Conservation (phyloP, 2,888 invertebrate species). For the Drosophila paucipuncta region DNA sequence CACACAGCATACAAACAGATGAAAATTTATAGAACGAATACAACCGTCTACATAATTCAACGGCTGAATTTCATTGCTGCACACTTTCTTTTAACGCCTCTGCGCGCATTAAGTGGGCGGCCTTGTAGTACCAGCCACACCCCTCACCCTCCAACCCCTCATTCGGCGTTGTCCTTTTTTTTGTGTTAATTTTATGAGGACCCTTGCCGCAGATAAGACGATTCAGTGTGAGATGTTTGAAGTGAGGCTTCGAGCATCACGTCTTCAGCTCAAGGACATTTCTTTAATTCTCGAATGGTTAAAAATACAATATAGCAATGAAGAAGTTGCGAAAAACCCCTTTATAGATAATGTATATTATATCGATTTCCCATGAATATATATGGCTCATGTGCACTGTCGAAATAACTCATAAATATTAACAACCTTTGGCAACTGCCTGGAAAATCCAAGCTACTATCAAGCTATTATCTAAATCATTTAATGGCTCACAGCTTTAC, state of each 20-base stretch:
- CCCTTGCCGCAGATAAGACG: conserved; percentile 23
- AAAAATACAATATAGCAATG: neutral
- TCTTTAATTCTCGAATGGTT: conserved; percentile 42
- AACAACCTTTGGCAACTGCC: conserved; percentile 18
- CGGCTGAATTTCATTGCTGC: conserved; percentile 64
- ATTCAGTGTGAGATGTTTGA: conserved; percentile 34
- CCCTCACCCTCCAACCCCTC: neutral
- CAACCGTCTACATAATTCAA: conserved; percentile 63
- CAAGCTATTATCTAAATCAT: conserved; percentile 14
- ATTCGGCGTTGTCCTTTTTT: conserved; percentile 27
- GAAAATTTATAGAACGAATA: conserved; percentile 7
- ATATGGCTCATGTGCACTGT: conserved; percentile 22
- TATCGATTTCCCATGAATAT: conserved; percentile 30
- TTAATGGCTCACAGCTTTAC: neutral
- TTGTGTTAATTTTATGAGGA: conserved; percentile 37
- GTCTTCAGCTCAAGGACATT: conserved; percentile 22
- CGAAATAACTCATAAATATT: conserved; percentile 28
- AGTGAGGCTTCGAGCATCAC: conserved; percentile 24
- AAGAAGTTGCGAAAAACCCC: neutral
- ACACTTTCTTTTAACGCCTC: conserved; percentile 52
- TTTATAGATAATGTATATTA: conserved; percentile 8
- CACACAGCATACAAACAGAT: neutral
- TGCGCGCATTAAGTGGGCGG: conserved; percentile 22
- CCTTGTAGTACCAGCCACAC: neutral
- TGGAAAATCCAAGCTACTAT: conserved; percentile 31